Conservation (phyloP, 2,113 vertebrate species). For the Pyrgilauda ruficollis region DNA sequence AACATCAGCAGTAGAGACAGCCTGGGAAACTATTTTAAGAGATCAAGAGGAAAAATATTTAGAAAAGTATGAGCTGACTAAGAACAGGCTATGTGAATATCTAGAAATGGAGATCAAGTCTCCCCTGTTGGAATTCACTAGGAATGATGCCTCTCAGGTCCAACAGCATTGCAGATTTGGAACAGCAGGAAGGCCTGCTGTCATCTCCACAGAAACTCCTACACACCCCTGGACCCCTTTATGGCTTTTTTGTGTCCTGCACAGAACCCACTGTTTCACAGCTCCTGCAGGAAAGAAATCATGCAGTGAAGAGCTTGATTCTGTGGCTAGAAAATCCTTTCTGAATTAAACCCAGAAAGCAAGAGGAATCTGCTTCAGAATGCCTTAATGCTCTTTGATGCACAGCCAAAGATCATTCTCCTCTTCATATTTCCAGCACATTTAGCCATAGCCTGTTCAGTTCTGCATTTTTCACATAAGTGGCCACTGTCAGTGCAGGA, state of each 20-base stretch:
- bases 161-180: background rate
- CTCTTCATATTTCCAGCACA: conserved; percentile 31
- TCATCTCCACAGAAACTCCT: background rate
- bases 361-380: conserved; percentile 48
- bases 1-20: conserved; percentile 36
- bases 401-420: conserved; percentile 41
- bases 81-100: conserved; percentile 25
- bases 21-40: conserved; percentile 53
- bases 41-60: conserved; percentile 46
- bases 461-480: conserved; percentile 35
- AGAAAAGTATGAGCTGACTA: conserved; percentile 34
- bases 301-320: background rate
- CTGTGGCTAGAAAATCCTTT: conserved; percentile 30
- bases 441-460: conserved; percentile 11
- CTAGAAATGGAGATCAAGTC: conserved; percentile 31
- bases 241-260: background rate
- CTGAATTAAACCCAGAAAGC: conserved; percentile 34
- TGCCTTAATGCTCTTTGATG: conserved; percentile 35
- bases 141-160: background rate
- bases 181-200: background rate
- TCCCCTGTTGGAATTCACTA: background rate
- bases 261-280: background rate
- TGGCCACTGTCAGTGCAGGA: background rate
- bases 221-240: background rate
- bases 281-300: conserved; percentile 15